phyloP scores from a whole-genome alignment of 2,113 vertebrate genomes.

The Suricata suricatta region DNA sequence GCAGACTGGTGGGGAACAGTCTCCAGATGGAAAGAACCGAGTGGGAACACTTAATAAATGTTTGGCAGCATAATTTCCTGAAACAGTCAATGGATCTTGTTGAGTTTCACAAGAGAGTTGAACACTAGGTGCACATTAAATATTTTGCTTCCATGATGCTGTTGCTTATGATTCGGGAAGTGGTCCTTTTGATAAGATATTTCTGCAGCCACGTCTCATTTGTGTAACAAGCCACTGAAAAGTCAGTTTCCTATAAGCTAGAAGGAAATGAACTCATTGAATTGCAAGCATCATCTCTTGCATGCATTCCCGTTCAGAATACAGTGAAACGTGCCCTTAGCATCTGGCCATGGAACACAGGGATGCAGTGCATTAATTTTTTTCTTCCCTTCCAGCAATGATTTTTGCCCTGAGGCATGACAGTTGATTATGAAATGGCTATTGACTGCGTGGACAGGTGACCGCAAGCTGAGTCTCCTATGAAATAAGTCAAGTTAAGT shows the following conservation, averaged over 20 bases:
- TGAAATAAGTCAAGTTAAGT: constrained; percentile 70
- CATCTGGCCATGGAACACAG: background rate
- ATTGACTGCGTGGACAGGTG: constrained; percentile 19
- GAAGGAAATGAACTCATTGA: background rate
- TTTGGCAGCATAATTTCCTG: rapidly evolving
- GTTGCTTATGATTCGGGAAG: background rate
- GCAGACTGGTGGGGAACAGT: background rate
- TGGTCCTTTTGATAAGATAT: background rate
- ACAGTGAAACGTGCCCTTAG: background rate
- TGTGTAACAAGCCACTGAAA: background rate
- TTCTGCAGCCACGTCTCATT: background rate
- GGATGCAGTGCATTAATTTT: constrained; percentile 9
- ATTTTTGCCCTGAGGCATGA: constrained; percentile 65
- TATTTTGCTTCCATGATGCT: background rate
- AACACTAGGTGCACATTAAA: rapidly evolving
- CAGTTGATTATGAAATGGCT: constrained; percentile 65
- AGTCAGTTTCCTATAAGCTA: background rate
- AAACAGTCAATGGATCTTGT: rapidly evolving
- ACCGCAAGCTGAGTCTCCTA: background rate
- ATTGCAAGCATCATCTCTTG: too few relatives aligned
- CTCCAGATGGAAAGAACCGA: background rate
- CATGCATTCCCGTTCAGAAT: rapidly evolving
- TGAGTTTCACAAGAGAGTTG: rapidly evolving
- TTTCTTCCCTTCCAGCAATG: constrained; percentile 35
- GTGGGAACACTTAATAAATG: background rate